These are phyloP conservation scores for Horisme vitalbata DNA, from an alignment of 2,888 invertebrate species.

Conservation along the genomic window DNA sequence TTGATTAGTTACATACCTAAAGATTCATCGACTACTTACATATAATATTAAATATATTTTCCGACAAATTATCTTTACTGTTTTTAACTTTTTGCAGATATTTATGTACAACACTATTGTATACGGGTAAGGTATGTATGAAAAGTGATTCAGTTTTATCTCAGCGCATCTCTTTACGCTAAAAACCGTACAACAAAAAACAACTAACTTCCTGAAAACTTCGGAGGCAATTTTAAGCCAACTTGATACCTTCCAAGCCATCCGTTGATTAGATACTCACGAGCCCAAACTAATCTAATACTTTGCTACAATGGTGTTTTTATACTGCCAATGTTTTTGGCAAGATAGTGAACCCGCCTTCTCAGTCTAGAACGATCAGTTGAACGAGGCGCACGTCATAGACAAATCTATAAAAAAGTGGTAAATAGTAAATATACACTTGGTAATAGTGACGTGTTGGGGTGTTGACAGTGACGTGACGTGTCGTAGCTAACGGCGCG, in stretches of 20 bases:
- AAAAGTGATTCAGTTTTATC: too few relatives aligned
- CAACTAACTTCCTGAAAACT: constrained; percentile 14
- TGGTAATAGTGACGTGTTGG: constrained; percentile 34
- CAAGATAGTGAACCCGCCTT: constrained; percentile 55
- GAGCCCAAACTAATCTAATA: constrained; percentile 51
- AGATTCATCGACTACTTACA: too few relatives aligned
- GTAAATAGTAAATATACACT: constrained; percentile 29
- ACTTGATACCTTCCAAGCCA: constrained; percentile 17
- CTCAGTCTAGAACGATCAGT: constrained; percentile 69
- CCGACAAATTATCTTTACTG: too few relatives aligned
- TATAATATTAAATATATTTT: too few relatives aligned
- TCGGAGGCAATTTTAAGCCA: constrained; percentile 20
- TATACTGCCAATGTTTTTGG: constrained; percentile 57
- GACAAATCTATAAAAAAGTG: constrained; percentile 43
- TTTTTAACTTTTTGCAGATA: too few relatives aligned
- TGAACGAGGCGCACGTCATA: constrained; percentile 63
- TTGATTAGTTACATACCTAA: too few relatives aligned
- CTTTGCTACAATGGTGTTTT: constrained; percentile 63
- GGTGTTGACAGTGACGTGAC: constrained; percentile 41
- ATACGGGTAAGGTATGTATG: too few relatives aligned
- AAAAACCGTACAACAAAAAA: not conserved
- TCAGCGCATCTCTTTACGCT: too few relatives aligned
- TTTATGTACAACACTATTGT: too few relatives aligned
- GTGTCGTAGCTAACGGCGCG: constrained; percentile 32
- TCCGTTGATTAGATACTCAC: constrained; percentile 21